phyloP scores from a whole-genome alignment of 2,888 invertebrate genomes.

The Cantharis rufa region DNA sequence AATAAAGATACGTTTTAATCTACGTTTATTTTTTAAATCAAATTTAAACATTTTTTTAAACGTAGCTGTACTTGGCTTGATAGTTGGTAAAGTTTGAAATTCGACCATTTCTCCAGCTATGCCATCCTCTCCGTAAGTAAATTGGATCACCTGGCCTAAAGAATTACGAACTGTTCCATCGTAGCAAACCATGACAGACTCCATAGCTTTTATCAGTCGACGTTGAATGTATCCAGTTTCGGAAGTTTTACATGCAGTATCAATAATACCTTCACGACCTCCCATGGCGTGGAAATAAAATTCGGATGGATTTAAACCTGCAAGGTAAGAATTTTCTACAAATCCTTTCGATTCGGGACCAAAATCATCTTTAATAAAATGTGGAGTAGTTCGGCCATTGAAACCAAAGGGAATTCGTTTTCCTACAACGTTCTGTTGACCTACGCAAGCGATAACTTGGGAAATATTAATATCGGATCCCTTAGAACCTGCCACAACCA shows the following conservation, averaged over 20 bases:
- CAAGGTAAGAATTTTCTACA: slow-evolving; percentile 99
- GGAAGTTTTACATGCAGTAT: slow-evolving; percentile 99
- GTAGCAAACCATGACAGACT: slow-evolving; percentile 98
- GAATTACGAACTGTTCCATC: slow-evolving; percentile 98
- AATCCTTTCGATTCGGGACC: slow-evolving; percentile 99
- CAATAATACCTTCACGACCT: slow-evolving; percentile 99
- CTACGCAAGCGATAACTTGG: slow-evolving; percentile 99
- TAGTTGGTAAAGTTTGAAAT: slow-evolving; percentile 92
- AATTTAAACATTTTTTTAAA: slow-evolving; percentile 97
- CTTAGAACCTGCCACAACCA: slow-evolving; percentile 99
- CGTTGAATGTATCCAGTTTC: slow-evolving; percentile 99
- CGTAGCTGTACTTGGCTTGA: slow-evolving; percentile 91
- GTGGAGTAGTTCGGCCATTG: slow-evolving; percentile 95
- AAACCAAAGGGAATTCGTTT: slow-evolving; percentile 99
- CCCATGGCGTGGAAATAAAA: slow-evolving; percentile 99
- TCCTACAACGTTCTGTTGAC: slow-evolving; percentile 99
- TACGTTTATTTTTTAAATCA: slow-evolving; percentile 92
- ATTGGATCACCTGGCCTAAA: slow-evolving; percentile 91
- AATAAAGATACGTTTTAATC: slow-evolving; percentile 84
- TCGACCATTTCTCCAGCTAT: slow-evolving; percentile 96
- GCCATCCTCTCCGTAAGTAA: slow-evolving; percentile 98
- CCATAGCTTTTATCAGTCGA: slow-evolving; percentile 99
- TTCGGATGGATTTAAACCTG: slow-evolving; percentile 97
- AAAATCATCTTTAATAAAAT: slow-evolving; percentile 99
- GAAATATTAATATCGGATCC: slow-evolving; percentile 99